Conservation (phyloP, 2,797 vertebrate genomes). For the Brachymystax lenok region DNA sequence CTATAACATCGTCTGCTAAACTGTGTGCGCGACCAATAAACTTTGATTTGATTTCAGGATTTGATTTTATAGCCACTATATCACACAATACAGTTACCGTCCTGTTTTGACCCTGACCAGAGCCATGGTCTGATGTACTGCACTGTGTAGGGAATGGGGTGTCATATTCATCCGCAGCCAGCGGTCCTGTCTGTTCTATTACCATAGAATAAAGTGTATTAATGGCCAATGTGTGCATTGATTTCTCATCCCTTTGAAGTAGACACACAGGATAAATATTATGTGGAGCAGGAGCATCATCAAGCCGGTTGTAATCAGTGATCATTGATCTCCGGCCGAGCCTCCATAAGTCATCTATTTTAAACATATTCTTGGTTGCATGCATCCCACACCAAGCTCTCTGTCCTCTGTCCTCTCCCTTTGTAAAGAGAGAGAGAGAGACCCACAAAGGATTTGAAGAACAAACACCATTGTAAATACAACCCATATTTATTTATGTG, state of each 20-base stretch:
- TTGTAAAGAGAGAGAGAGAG: constrained; percentile 46
- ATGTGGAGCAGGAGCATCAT: constrained; percentile 67
- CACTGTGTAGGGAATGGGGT: not conserved
- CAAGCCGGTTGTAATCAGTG: constrained; percentile 75
- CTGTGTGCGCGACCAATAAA: no score
- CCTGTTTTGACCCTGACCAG: no score
- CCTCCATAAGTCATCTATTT: constrained; percentile 84
- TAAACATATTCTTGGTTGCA: constrained; percentile 76
- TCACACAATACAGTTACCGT: not conserved
- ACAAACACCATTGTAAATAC: no score
- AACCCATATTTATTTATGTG: no score
- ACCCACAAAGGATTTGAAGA: no score
- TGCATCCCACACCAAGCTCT: constrained; percentile 18
- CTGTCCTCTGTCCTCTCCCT: constrained; percentile 31
- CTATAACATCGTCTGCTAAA: no score
- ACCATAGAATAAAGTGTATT: constrained; percentile 61
- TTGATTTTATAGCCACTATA: not conserved
- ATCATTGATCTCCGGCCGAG: constrained; percentile 80
- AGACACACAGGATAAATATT: constrained; percentile 76
- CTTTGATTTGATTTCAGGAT: no score
- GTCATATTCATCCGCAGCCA: not conserved
- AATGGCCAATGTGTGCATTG: constrained; percentile 83
- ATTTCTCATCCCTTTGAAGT: constrained; percentile 87
- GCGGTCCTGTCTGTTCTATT: constrained; percentile 7
- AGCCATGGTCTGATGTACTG: not conserved